Evolutionary conservation across 2,797 vertebrate species (phyloP).

Genomic region (Picus viridis): DNA sequence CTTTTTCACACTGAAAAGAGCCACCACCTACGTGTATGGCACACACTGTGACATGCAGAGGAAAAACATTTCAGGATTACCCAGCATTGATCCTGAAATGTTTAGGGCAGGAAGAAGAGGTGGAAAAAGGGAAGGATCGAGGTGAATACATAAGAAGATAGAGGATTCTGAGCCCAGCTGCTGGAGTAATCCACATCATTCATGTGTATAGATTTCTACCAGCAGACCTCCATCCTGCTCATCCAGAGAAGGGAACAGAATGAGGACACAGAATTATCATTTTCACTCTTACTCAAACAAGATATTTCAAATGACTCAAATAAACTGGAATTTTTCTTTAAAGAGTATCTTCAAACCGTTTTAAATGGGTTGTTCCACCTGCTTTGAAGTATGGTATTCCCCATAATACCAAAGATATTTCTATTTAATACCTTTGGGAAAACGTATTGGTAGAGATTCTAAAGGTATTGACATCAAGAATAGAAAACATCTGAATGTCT

Average conservation of each 20-base stretch:
- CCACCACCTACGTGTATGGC: fast-evolving
- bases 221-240: background rate
- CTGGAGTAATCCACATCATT: background rate
- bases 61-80: background rate
- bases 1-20: background rate
- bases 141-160: background rate
- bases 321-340: background rate
- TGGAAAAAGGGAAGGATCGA: background rate
- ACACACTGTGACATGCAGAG: background rate
- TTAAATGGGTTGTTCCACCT: background rate
- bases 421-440: conserved; percentile 41
- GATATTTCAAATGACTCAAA: background rate
- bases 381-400: conserved; percentile 26
- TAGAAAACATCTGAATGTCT: conserved; percentile 21
- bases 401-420: conserved; percentile 21
- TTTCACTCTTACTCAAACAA: background rate
- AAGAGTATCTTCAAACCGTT: background rate
- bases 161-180: background rate
- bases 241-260: background rate
- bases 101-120: background rate
- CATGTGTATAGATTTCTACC: background rate
- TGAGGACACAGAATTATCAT: background rate
- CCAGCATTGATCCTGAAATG: background rate
- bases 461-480: background rate
- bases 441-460: background rate